Evolutionary conservation across 2,888 invertebrate genomes (phyloP).

Genomic region (Perithous albicinctus): DNA sequence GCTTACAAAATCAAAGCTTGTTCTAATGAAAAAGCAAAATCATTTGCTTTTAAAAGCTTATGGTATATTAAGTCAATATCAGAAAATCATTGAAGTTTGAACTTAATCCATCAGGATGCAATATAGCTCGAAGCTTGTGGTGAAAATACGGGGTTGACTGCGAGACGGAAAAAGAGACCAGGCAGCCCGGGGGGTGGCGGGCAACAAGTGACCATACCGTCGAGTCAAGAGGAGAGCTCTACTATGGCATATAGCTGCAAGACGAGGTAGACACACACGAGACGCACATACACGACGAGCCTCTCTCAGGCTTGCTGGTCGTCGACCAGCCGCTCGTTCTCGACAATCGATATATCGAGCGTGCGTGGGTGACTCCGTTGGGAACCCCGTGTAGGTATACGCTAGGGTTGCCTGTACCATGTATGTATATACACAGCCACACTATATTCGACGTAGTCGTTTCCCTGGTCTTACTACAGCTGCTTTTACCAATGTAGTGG

Average conservation of each 20-base stretch:
- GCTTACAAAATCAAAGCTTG: too few species aligned
- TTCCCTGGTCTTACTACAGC: slow-evolving; percentile 46
- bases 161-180: slow-evolving; percentile 75
- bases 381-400: slow-evolving; percentile 47
- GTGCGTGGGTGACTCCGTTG: slow-evolving; percentile 69
- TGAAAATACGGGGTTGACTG: background rate
- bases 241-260: slow-evolving; percentile 52
- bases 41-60: too few species aligned
- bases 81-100: background rate
- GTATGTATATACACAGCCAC: background rate
- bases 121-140: background rate
- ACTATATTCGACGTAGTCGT: slow-evolving; percentile 52
- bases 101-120: background rate
- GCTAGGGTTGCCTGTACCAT: slow-evolving; percentile 26
- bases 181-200: slow-evolving; percentile 74
- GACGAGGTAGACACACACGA: slow-evolving; percentile 48
- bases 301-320: slow-evolving; percentile 74
- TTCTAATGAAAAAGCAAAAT: too few species aligned
- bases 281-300: slow-evolving; percentile 38
- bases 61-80: background rate
- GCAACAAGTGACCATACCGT: slow-evolving; percentile 76
- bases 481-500: slow-evolving; percentile 21
- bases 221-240: slow-evolving; percentile 54
- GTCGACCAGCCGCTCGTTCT: slow-evolving; percentile 78
- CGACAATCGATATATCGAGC: slow-evolving; percentile 82